Evolutionary conservation across 1,140 invertebrate genomes (phyloP).

Genomic region (Caenorhabditis inopinata): DNA sequence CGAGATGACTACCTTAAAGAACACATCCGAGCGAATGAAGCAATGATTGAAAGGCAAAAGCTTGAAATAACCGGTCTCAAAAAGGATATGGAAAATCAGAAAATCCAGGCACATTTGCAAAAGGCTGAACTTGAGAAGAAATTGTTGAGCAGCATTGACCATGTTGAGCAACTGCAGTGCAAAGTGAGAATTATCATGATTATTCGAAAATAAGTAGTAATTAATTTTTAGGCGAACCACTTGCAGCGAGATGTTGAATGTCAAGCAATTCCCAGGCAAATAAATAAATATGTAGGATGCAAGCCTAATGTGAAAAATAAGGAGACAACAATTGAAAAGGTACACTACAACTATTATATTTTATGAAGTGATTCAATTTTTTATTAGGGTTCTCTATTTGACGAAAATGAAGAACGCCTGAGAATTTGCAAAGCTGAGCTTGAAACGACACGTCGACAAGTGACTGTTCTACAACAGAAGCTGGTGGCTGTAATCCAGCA

Average conservation of each 20-base stretch:
- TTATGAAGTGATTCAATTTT: not conserved
- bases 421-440: constrained; percentile 48
- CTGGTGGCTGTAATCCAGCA: constrained; percentile 47
- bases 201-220: not conserved
- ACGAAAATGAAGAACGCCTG: constrained; percentile 52
- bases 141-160: constrained; percentile 56
- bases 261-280: constrained; percentile 53
- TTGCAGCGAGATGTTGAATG: constrained; percentile 57
- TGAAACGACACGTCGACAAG: constrained; percentile 43
- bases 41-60: constrained; percentile 9
- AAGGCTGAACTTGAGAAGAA: constrained; percentile 54
- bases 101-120: constrained; percentile 47
- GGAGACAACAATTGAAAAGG: constrained; percentile 48
- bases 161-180: constrained; percentile 53
- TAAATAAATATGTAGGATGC: constrained; percentile 64
- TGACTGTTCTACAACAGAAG: constrained; percentile 54
- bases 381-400: constrained; percentile 54
- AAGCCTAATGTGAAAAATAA: constrained; percentile 56
- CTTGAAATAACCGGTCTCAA: constrained; percentile 3
- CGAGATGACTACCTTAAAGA: constrained; percentile 37
- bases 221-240: constrained; percentile 42
- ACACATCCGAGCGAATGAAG: not conserved
- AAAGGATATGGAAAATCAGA: constrained; percentile 49
- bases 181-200: constrained; percentile 31
- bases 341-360: too few relatives aligned